Conservation (phyloP, 2,113 vertebrate species). For the Seriola aureovittata region DNA sequence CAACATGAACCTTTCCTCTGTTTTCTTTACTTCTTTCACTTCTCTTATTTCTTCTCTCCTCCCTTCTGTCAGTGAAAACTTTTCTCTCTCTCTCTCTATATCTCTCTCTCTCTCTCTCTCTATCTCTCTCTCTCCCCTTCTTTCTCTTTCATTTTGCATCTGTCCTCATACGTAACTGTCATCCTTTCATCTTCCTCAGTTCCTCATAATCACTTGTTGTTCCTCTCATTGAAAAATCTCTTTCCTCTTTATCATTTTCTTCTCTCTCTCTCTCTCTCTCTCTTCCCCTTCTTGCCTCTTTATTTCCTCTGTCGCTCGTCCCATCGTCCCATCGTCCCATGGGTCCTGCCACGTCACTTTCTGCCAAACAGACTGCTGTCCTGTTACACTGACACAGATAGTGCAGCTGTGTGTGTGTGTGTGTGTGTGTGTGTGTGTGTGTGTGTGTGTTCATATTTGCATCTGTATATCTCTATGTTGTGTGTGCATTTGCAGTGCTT, state of each 20-base stretch:
- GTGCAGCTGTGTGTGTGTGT: not conserved
- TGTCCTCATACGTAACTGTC: not conserved
- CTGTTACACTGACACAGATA: constrained; percentile 57
- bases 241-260: not conserved
- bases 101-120: not conserved
- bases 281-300: not conserved
- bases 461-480: constrained; percentile 4
- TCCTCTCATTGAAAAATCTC: not conserved
- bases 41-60: not conserved
- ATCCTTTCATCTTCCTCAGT: not conserved
- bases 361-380: constrained; percentile 61
- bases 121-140: not conserved
- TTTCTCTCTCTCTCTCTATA: not conserved
- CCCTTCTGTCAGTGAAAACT: not conserved
- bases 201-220: not conserved
- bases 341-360: constrained; percentile 61
- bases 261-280: not conserved
- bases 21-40: constrained; percentile 20
- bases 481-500: not conserved
- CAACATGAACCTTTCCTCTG: constrained; percentile 37
- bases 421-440: not conserved
- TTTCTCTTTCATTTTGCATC: not conserved
- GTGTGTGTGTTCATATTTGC: not conserved
- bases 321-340: not conserved
- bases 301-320: not conserved